phyloP scores from a whole-genome alignment of 30 jellyfish, hydroid and myxozoan genomes.

The Mastigias papua region DNA sequence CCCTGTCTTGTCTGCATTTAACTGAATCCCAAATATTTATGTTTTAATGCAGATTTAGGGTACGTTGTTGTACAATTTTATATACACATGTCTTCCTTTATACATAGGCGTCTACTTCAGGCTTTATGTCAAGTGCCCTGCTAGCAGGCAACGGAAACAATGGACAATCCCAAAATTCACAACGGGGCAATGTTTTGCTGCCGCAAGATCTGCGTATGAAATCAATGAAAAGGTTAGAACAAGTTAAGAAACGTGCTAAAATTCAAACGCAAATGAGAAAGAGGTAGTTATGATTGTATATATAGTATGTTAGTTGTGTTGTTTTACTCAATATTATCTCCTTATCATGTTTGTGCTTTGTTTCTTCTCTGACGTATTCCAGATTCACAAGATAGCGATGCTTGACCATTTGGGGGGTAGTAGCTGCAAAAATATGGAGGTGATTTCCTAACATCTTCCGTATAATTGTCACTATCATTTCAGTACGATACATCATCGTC shows the following conservation, averaged over 20 bases:
- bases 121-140: conserved; percentile 15
- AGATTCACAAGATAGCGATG: too few species aligned
- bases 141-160: conserved; percentile 58
- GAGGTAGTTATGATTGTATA: conserved; percentile 39
- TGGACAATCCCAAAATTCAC: conserved; percentile 58
- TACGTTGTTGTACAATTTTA: too few species aligned
- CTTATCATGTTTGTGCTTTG: background rate
- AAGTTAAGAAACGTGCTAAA: conserved; percentile 82
- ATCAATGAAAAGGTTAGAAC: conserved; percentile 88
- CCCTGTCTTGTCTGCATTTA: too few species aligned
- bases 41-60: too few species aligned
- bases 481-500: too few species aligned
- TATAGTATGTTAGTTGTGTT: background rate
- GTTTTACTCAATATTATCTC: background rate
- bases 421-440: too few species aligned
- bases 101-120: conserved; percentile 31
- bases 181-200: conserved; percentile 68
- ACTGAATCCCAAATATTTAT: too few species aligned
- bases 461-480: too few species aligned
- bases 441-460: too few species aligned
- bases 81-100: background rate
- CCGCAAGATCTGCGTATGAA: conserved; percentile 85
- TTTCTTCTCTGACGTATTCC: too few species aligned
- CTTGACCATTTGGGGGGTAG: too few species aligned
- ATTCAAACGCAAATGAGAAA: conserved; percentile 78